phyloP scores from a whole-genome alignment of 2,888 invertebrate species.

The Sinhomidia bicolor region DNA sequence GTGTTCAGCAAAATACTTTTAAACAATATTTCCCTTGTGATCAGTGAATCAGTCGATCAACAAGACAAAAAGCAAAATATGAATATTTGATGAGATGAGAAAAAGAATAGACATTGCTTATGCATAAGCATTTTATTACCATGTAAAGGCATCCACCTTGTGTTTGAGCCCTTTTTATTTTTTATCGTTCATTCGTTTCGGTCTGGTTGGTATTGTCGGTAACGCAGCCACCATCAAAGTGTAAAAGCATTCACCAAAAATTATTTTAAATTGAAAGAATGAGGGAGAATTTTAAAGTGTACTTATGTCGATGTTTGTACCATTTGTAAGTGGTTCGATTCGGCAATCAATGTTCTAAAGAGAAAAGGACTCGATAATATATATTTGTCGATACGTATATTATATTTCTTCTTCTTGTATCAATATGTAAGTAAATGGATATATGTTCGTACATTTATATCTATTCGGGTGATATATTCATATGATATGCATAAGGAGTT shows the following conservation, averaged over 20 bases:
- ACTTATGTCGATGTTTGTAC: constrained; percentile 28
- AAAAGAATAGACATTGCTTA: neutral
- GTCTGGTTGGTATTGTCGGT: constrained; percentile 35
- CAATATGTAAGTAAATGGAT: neutral
- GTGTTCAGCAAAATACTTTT: neutral
- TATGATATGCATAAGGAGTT: neutral
- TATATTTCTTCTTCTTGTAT: neutral
- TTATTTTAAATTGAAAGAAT: constrained; percentile 8
- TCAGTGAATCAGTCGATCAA: neutral
- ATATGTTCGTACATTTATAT: no score
- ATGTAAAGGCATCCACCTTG: neutral
- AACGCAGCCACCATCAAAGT: constrained; percentile 12
- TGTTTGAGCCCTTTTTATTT: neutral
- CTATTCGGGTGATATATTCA: constrained; percentile 15
- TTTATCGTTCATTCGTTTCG: constrained; percentile 50
- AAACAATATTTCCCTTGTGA: constrained; percentile 17
- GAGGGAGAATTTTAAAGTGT: constrained; percentile 38
- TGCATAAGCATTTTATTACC: neutral
- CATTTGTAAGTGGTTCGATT: constrained; percentile 40
- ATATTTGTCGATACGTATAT: constrained; percentile 40
- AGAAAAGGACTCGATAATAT: neutral
- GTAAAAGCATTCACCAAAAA: constrained; percentile 44
- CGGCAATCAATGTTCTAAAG: constrained; percentile 39
- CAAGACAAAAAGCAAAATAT: neutral
- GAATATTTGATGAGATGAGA: neutral